These are phyloP conservation scores for Rhopalosiphum padi DNA, from an alignment of 1,140 invertebrate species.

Conservation along the genomic window DNA sequence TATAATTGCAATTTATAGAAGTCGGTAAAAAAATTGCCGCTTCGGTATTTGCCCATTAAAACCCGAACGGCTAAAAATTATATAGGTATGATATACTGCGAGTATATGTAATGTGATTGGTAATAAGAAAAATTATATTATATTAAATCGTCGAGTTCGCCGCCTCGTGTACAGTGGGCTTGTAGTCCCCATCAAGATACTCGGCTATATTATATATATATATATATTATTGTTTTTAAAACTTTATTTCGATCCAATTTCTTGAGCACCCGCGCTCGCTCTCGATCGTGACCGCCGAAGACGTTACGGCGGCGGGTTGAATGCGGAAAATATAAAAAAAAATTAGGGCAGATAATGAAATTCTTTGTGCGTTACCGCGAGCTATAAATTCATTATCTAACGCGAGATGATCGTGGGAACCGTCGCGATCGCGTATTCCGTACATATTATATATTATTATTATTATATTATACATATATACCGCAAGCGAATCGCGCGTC, in stretches of 20 bases:
- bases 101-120: neutral
- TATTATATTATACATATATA: neutral
- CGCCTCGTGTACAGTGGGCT: neutral
- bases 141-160: neutral
- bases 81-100: neutral
- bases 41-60: neutral
- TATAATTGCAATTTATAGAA: conserved; percentile 43
- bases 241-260: conserved; percentile 43
- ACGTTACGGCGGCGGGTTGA: neutral
- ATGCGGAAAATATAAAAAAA: conserved; percentile 30
- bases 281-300: conserved; percentile 45
- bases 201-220: neutral
- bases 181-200: neutral
- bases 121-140: conserved; percentile 17
- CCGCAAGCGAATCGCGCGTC: conserved; percentile 15
- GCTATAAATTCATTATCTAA: conserved; percentile 57
- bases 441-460: neutral
- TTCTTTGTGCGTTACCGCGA: conserved; percentile 56
- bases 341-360: conserved; percentile 58
- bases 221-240: conserved; percentile 6
- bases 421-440: neutral
- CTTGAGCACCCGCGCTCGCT: neutral
- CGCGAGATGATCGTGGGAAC: conserved; percentile 54
- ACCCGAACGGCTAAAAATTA: neutral
- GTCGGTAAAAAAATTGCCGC: conserved; percentile 20